These are phyloP conservation scores for Noctua fimbriata DNA, from an alignment of 2,888 invertebrate species.

Conservation along the genomic window DNA sequence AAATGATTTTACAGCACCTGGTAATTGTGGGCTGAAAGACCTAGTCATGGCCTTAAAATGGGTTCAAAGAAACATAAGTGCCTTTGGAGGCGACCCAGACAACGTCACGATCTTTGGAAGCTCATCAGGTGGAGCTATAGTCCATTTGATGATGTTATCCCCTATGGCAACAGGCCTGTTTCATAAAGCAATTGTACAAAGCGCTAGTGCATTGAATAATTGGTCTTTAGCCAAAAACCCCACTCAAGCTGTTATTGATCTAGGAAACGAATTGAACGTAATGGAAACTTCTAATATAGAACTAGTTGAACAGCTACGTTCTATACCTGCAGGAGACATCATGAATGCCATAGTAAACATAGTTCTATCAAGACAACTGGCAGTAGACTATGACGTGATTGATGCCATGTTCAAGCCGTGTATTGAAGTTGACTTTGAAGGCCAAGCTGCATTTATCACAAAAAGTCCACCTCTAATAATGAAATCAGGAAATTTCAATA, in stretches of 20 bases:
- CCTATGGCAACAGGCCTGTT: constrained; percentile 87
- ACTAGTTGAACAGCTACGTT: constrained; percentile 80
- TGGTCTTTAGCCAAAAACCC: constrained; percentile 85
- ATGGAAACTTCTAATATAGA: constrained; percentile 75
- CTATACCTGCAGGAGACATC: constrained; percentile 74
- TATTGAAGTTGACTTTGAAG: constrained; percentile 85
- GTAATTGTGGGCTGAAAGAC: constrained; percentile 87
- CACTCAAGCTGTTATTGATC: constrained; percentile 72
- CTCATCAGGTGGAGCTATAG: constrained; percentile 85
- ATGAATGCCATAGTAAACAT: constrained; percentile 74
- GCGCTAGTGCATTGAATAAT: constrained; percentile 84
- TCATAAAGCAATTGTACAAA: constrained; percentile 87
- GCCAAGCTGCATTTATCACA: constrained; percentile 83
- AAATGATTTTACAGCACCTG: constrained; percentile 84
- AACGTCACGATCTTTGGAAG: constrained; percentile 88
- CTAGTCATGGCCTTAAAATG: constrained; percentile 85
- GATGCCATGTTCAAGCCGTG: constrained; percentile 84
- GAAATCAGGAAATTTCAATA: constrained; percentile 84
- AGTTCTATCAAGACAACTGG: constrained; percentile 34
- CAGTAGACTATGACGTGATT: constrained; percentile 71
- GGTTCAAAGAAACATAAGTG: constrained; percentile 83
- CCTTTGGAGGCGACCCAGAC: constrained; percentile 86
- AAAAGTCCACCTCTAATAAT: constrained; percentile 82
- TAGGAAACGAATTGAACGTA: constrained; percentile 80
- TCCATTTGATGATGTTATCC: constrained; percentile 87